These are phyloP conservation scores for Forbesichthys papilliferus DNA, from an alignment of 2,113 vertebrate genomes.

Conservation along the genomic window DNA sequence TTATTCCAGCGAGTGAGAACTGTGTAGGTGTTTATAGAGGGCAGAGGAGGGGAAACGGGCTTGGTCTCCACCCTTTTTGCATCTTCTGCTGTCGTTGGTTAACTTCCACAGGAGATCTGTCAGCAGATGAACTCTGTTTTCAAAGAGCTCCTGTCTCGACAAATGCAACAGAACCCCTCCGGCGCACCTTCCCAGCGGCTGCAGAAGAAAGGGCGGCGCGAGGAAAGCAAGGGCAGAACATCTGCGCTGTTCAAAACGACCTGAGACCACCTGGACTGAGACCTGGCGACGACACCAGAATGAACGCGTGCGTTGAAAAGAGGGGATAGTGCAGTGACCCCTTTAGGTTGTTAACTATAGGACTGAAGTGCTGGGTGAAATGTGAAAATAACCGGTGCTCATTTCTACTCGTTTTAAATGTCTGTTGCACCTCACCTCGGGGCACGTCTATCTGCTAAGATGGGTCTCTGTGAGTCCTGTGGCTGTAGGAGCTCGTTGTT, in stretches of 20 bases:
- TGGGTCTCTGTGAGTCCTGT: neutral
- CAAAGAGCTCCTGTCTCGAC: conserved; percentile 78
- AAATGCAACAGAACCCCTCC: conserved; percentile 45
- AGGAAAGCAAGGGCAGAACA: conserved; percentile 35
- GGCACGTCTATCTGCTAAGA: neutral
- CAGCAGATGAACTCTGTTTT: conserved; percentile 85
- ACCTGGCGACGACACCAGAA: neutral
- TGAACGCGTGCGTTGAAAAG: conserved; percentile 7
- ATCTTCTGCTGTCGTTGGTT: conserved; percentile 5
- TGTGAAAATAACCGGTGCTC: conserved; percentile 17
- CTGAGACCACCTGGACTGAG: conserved; percentile 47
- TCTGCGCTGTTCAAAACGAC: conserved; percentile 38
- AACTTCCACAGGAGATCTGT: conserved; percentile 73
- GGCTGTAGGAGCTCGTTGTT: conserved; percentile 2
- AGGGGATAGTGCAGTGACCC: conserved; percentile 1
- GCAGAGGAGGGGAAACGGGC: neutral
- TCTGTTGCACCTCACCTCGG: conserved; percentile 13
- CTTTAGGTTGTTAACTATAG: conserved; percentile 9
- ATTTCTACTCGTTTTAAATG: conserved; percentile 36
- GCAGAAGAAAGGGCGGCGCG: conserved; percentile 44
- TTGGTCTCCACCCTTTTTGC: conserved; percentile 2
- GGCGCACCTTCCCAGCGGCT: conserved; percentile 15
- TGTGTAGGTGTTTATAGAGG: conserved; percentile 4
- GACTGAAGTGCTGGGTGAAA: conserved; percentile 16
- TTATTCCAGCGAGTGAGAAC: neutral